A percentile compares a stretch with the other conserved stretches of the same genome.
phyloP scores from a whole-genome alignment of 2,888 invertebrate species.

The Latheticus oryzae region DNA sequence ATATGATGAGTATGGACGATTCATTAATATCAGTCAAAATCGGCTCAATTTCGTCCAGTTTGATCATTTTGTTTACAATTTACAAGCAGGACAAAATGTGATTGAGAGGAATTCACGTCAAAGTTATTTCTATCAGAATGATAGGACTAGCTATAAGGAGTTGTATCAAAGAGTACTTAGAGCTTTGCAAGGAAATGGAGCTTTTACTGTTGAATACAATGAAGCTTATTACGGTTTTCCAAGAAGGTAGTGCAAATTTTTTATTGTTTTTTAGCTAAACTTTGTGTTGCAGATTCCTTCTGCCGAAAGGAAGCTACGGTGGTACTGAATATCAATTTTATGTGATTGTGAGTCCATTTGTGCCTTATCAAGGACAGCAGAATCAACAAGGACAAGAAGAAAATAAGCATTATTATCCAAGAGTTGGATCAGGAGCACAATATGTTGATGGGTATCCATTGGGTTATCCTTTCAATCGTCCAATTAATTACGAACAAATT shows the following conservation, averaged over 20 bases:
- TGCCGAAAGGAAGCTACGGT: constrained; percentile 76
- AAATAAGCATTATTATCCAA: constrained; percentile 28
- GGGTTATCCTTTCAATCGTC: constrained; percentile 81
- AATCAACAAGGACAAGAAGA: constrained; percentile 10
- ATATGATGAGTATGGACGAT: constrained; percentile 70
- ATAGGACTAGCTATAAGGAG: constrained; percentile 74
- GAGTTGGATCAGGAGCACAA: constrained; percentile 8
- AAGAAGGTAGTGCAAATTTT: neutral
- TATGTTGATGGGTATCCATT: constrained; percentile 72
- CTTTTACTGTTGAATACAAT: constrained; percentile 67
- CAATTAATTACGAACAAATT: constrained; percentile 67
- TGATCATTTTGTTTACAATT: constrained; percentile 71
- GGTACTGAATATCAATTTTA: constrained; percentile 72
- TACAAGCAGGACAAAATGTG: constrained; percentile 74
- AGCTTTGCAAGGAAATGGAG: constrained; percentile 65
- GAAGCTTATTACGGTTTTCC: constrained; percentile 77
- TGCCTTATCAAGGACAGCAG: constrained; percentile 55
- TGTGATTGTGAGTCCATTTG: constrained; percentile 66
- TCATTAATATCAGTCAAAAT: constrained; percentile 68
- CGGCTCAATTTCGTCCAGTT: constrained; percentile 72
- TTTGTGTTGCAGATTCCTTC: constrained; percentile 65
- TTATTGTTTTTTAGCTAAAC: constrained; percentile 4
- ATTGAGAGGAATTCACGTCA: constrained; percentile 77
- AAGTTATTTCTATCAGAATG: constrained; percentile 72
- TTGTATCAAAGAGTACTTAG: constrained; percentile 72